Evolutionary conservation across 2,888 invertebrate genomes (phyloP).

Genomic region (Lamellibrachia columna): DNA sequence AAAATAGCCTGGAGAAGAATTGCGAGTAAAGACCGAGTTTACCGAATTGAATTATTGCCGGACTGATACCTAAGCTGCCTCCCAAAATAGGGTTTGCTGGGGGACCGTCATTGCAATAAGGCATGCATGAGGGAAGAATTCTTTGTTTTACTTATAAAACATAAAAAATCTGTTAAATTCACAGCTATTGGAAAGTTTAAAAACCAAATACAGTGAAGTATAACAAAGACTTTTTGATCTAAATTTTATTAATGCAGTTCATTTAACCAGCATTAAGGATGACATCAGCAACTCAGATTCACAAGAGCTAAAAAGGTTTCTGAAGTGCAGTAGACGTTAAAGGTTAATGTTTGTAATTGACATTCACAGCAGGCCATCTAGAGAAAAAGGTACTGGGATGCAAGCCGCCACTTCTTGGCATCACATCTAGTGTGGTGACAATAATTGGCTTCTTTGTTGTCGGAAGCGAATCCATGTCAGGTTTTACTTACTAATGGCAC

Average conservation of each 20-base stretch:
- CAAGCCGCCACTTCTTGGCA: not conserved
- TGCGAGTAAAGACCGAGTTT: not conserved
- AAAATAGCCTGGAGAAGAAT: not conserved
- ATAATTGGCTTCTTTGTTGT: not conserved
- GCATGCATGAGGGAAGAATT: not conserved
- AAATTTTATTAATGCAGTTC: not conserved
- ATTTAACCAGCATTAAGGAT: not conserved
- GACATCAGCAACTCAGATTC: not conserved
- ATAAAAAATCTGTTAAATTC: not conserved
- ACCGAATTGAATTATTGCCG: not conserved
- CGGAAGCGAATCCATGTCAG: not conserved
- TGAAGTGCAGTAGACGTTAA: not conserved
- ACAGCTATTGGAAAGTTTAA: not conserved
- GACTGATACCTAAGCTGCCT: not conserved
- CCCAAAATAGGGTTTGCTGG: not conserved
- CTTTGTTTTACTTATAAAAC: not conserved
- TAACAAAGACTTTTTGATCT: not conserved
- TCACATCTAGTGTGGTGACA: not conserved
- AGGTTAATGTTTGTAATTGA: not conserved
- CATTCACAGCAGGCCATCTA: not conserved
- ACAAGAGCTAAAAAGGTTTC: not conserved
- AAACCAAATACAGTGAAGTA: not conserved
- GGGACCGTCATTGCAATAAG: not conserved
- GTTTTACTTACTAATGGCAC: constrained; percentile 1
- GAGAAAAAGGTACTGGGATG: not conserved